A percentile compares a stretch with the other conserved stretches of the same genome.
Evolutionary conservation across 2,113 vertebrate species (phyloP).

Genomic region (Hoplias malabaricus): DNA sequence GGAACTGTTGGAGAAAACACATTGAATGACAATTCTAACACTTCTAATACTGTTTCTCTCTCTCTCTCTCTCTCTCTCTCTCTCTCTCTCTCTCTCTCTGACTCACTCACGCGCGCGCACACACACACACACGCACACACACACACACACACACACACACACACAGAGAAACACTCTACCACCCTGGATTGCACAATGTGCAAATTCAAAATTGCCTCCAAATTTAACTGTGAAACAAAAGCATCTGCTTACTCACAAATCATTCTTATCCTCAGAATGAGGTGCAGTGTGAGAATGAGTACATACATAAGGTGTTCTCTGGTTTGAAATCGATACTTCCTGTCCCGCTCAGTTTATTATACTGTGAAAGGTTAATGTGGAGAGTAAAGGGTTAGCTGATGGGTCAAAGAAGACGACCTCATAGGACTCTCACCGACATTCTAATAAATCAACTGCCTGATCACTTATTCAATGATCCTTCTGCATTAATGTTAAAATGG

Average conservation of each 20-base stretch:
- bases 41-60: not conserved
- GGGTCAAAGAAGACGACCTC: conserved; percentile 13
- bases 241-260: conserved; percentile 1
- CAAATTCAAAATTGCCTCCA: not conserved
- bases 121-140: no score
- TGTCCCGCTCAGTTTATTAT: conserved; percentile 45
- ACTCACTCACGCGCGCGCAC: no score
- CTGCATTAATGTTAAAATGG: not conserved
- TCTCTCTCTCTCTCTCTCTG: no score
- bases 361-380: conserved; percentile 27
- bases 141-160: no score
- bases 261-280: conserved; percentile 27
- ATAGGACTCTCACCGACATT: conserved; percentile 5
- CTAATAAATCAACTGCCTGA: conserved; percentile 16
- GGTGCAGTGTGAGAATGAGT: conserved; percentile 9
- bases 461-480: conserved; percentile 9
- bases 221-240: conserved; percentile 18
- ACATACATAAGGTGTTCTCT: conserved; percentile 27
- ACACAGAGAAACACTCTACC: no score
- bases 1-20: conserved; percentile 77
- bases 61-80: no score
- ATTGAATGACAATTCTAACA: not conserved
- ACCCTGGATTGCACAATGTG: not conserved
- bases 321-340: conserved; percentile 36
- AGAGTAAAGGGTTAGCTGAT: not conserved